Conservation (phyloP, 2,797 vertebrate genomes). For the Centropyge bicolor region DNA sequence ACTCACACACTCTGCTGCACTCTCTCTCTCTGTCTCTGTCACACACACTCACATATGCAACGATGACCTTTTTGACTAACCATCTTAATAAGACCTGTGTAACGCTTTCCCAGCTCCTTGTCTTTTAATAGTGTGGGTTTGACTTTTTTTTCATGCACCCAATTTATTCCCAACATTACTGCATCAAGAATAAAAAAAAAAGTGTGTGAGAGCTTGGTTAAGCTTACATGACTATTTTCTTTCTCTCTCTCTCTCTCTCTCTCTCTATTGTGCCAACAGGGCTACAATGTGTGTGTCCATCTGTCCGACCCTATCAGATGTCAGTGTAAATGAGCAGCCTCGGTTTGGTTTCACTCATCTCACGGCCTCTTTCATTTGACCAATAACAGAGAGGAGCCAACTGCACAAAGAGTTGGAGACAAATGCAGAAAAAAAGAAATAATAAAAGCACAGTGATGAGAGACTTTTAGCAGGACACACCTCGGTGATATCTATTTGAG, state of each 20-base stretch:
- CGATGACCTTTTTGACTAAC: conserved; percentile 66
- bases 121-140: conserved; percentile 21
- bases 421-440: not conserved
- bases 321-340: conserved; percentile 61
- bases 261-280: conserved; percentile 17
- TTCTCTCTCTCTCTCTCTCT: conserved; percentile 9
- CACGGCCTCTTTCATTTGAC: conserved; percentile 40
- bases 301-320: conserved; percentile 59
- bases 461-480: conserved; percentile 28
- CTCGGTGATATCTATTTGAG: conserved; percentile 42
- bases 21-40: too few relatives aligned
- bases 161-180: not conserved
- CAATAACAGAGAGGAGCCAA: conserved; percentile 33
- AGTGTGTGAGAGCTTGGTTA: not conserved
- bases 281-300: conserved; percentile 22
- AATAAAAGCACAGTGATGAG: not conserved
- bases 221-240: not conserved
- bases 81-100: conserved; percentile 54
- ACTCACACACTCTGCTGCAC: conserved; percentile 46
- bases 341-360: conserved; percentile 43
- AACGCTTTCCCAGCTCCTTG: conserved; percentile 12
- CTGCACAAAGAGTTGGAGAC: not conserved
- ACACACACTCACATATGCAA: conserved; percentile 25
- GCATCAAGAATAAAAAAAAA: conserved; percentile 32
- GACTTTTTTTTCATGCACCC: not conserved